Evolutionary conservation across 2,797 vertebrate genomes (phyloP).

Genomic region (Acipenser oxyrinchus): DNA sequence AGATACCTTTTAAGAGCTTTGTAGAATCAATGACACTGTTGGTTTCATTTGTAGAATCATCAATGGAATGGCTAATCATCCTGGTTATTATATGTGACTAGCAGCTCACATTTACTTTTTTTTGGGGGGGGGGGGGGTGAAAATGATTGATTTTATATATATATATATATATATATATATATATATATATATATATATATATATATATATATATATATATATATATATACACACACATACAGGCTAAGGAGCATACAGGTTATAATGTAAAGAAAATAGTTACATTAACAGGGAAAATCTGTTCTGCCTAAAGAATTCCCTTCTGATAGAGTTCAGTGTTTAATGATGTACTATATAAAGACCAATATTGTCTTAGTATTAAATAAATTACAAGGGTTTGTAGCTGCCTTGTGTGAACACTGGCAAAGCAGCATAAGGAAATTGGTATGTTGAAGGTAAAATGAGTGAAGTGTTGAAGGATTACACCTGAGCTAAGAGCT

Average conservation of each 20-base stretch:
- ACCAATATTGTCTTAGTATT: conserved; percentile 80
- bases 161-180: no score
- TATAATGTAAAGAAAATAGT: conserved; percentile 64
- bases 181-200: no score
- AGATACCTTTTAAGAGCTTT: conserved; percentile 88
- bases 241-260: conserved; percentile 65
- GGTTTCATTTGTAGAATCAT: conserved; percentile 87
- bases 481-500: conserved; percentile 82
- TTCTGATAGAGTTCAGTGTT: conserved; percentile 89
- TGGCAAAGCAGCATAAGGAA: conserved; percentile 50
- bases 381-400: conserved; percentile 63
- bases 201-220: conserved; percentile 35
- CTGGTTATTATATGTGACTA: conserved; percentile 66
- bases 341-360: conserved; percentile 86
- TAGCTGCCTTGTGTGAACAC: conserved; percentile 58
- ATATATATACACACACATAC: conserved; percentile 30
- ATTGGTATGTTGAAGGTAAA: conserved; percentile 47
- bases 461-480: conserved; percentile 65
- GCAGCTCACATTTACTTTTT: conserved; percentile 61
- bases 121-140: conserved; percentile 13
- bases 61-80: conserved; percentile 68
- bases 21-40: conserved; percentile 77
- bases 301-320: conserved; percentile 93
- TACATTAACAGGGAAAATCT: conserved; percentile 65
- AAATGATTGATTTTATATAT: no score